Percentiles rank a stretch among this genome's conserved stretches.
phyloP scores from a whole-genome alignment of 2,888 invertebrate species.

The Zhuqinia jingwanae region DNA sequence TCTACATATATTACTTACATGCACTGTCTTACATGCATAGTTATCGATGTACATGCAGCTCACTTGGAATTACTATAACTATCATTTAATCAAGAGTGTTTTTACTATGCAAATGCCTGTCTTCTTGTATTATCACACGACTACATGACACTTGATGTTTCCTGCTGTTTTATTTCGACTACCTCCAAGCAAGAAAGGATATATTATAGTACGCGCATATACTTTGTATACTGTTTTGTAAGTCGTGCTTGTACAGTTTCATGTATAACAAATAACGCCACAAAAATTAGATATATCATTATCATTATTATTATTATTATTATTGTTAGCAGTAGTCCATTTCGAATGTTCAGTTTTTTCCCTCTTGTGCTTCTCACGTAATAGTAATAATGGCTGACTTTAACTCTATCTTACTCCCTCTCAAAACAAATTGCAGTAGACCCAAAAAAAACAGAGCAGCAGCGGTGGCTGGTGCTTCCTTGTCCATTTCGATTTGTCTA shows the following conservation, averaged over 20 bases:
- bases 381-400: constrained; percentile 22
- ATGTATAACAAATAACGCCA: no score
- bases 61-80: background rate
- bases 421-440: background rate
- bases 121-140: background rate
- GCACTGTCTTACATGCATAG: no score
- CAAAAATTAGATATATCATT: background rate
- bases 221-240: background rate
- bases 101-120: constrained; percentile 37
- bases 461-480: constrained; percentile 45
- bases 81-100: constrained; percentile 9
- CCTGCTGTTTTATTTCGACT: constrained; percentile 26
- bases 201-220: no score
- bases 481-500: constrained; percentile 45
- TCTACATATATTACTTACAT: no score
- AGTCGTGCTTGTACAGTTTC: no score
- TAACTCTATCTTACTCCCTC: background rate
- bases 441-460: constrained; percentile 10
- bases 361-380: constrained; percentile 32
- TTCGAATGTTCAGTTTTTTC: background rate
- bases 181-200: background rate
- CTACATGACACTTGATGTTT: constrained; percentile 31
- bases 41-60: no score
- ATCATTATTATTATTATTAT: no score
- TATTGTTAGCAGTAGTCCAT: no score